These are phyloP conservation scores for Conus betulinus DNA, from an alignment of 1,140 invertebrate species.

Conservation along the genomic window DNA sequence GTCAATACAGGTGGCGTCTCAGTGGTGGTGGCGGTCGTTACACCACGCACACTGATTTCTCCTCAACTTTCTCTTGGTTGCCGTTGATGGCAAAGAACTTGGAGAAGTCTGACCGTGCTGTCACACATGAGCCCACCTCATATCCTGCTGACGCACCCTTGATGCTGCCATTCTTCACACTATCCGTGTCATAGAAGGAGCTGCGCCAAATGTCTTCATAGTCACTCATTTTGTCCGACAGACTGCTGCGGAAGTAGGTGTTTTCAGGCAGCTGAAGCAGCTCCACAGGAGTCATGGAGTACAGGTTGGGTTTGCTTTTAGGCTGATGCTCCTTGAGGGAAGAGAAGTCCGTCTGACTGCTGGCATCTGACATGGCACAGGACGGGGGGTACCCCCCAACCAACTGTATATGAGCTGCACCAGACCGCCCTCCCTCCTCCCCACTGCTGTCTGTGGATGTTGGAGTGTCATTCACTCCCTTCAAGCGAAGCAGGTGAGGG, in stretches of 20 bases:
- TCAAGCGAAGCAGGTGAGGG: constrained; percentile 21
- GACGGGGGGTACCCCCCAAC: constrained; percentile 2
- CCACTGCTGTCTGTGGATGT: constrained; percentile 28
- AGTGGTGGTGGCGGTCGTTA: no score
- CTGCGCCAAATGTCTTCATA: constrained; percentile 94
- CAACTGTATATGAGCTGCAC: constrained; percentile 19
- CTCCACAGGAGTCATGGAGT: constrained; percentile 61
- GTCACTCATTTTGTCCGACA: constrained; percentile 94
- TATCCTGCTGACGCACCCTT: neutral
- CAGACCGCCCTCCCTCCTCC: neutral
- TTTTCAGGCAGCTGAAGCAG: constrained; percentile 61
- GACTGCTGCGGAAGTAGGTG: constrained; percentile 87
- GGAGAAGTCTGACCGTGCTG: constrained; percentile 29
- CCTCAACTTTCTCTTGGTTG: neutral
- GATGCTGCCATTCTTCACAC: constrained; percentile 31
- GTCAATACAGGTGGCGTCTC: neutral
- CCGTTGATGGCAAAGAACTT: constrained; percentile 18
- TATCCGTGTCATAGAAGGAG: constrained; percentile 48
- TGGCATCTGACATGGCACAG: constrained; percentile 22
- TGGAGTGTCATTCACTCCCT: neutral
- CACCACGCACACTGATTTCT: neutral
- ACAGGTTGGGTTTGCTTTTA: constrained; percentile 74
- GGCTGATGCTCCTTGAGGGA: constrained; percentile 19
- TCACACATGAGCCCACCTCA: constrained; percentile 5
- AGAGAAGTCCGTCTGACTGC: constrained; percentile 35